Conservation (phyloP, 2,888 invertebrate genomes). For the Pharmacophagus antenor region DNA sequence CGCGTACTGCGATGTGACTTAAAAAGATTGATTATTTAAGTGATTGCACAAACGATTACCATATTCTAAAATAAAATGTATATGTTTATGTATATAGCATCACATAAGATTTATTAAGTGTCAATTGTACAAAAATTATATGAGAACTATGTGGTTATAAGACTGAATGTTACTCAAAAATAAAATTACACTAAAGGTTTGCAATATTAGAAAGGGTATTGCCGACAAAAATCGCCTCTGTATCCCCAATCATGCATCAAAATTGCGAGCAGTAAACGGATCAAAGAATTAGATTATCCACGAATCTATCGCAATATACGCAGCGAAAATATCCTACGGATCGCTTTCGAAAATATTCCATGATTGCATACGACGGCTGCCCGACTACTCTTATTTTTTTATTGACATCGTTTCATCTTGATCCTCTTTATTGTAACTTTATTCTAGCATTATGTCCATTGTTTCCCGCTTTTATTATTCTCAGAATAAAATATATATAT, state of each 20-base stretch:
- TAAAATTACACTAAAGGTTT: neutral
- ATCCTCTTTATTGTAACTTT: neutral
- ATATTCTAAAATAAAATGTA: no score
- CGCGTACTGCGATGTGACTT: no score
- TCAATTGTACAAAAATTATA: no score
- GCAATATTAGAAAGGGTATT: neutral
- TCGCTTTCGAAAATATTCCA: conserved; percentile 16
- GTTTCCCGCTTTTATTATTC: no score
- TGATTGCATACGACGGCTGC: neutral
- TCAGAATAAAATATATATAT: no score
- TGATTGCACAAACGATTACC: no score
- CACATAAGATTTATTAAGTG: no score
- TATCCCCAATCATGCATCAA: neutral
- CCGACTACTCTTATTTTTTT: neutral
- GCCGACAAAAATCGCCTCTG: neutral
- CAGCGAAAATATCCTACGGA: conserved; percentile 7
- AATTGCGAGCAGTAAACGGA: neutral
- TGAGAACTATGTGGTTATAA: neutral
- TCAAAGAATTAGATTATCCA: conserved; percentile 11
- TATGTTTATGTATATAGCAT: no score
- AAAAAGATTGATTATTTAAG: no score
- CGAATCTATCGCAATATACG: conserved; percentile 11
- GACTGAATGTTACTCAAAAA: neutral
- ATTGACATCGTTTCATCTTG: neutral
- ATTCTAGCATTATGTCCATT: neutral